A percentile compares a stretch with the other conserved stretches of the same genome.
phyloP scores from a whole-genome alignment of 1,140 invertebrate species.

The Campoletis sonorensis region DNA sequence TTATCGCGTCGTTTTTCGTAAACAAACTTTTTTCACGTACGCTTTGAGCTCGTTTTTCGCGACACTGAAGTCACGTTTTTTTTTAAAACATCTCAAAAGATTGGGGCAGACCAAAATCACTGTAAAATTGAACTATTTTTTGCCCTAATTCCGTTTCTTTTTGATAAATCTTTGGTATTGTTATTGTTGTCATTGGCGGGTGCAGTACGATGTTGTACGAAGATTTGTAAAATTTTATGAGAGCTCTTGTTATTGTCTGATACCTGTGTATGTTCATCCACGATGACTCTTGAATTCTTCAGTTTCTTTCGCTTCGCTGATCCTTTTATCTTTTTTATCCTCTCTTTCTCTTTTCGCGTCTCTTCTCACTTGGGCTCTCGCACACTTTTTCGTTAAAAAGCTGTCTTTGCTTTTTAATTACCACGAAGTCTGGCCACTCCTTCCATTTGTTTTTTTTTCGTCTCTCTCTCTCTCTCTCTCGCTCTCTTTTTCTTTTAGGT shows the following conservation, averaged over 20 bases:
- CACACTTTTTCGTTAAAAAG: neutral
- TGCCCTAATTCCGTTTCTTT: neutral
- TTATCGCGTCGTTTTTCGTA: too few species aligned
- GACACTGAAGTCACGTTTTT: too few species aligned
- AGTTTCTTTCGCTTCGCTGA: neutral
- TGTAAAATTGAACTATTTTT: too few species aligned
- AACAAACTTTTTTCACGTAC: too few species aligned
- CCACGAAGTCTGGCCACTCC: constrained; percentile 4
- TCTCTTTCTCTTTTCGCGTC: too few species aligned
- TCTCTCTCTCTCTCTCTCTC: neutral
- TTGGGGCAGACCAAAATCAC: too few species aligned
- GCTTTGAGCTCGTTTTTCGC: too few species aligned
- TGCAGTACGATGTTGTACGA: neutral
- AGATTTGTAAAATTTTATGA: constrained; percentile 1
- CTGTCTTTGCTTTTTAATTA: constrained; percentile 8
- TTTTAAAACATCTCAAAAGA: too few species aligned
- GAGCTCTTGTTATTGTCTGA: neutral
- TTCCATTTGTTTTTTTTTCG: neutral
- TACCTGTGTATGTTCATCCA: neutral
- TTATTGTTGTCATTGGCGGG: too few species aligned
- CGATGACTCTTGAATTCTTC: constrained; percentile 2
- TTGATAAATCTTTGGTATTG: neutral
- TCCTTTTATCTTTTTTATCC: neutral
- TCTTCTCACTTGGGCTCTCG: neutral
- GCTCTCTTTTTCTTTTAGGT: too few species aligned